A percentile compares a stretch with the other conserved stretches of the same genome.
Evolutionary conservation across 2,797 vertebrate species (phyloP).

Genomic region (Vipera ursinii): DNA sequence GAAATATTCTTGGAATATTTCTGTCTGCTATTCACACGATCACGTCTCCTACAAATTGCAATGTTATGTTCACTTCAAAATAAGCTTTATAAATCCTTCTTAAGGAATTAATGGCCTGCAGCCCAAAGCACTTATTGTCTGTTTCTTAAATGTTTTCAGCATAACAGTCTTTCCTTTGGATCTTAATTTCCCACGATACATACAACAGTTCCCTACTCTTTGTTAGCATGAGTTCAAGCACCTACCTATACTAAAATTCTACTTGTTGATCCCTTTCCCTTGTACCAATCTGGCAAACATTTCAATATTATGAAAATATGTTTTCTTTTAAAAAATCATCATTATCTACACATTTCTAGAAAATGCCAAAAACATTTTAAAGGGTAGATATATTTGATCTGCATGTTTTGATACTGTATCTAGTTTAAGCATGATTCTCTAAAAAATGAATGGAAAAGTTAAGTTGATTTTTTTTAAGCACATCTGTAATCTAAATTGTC

Average conservation of each 20-base stretch:
- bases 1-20: constrained; percentile 8
- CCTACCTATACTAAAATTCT: constrained; percentile 80
- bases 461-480: constrained; percentile 48
- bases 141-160: constrained; percentile 66
- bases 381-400: constrained; percentile 56
- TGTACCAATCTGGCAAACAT: constrained; percentile 96
- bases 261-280: constrained; percentile 73
- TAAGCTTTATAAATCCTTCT: constrained; percentile 43
- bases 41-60: neutral
- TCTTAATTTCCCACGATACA: constrained; percentile 75
- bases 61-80: constrained; percentile 39
- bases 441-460: constrained; percentile 58
- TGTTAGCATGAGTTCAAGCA: constrained; percentile 77
- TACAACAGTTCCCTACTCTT: constrained; percentile 61
- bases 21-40: constrained; percentile 14
- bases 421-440: constrained; percentile 68
- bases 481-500: constrained; percentile 44
- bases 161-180: constrained; percentile 72
- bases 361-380: constrained; percentile 43
- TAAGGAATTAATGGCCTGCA: constrained; percentile 70
- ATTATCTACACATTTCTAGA: constrained; percentile 55
- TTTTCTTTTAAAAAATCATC: constrained; percentile 26
- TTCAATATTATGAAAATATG: constrained; percentile 37
- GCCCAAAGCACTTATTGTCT: constrained; percentile 70
- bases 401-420: constrained; percentile 71